Base-by-base conservation (phyloP, 2,797 vertebrate genomes). In the Craterocephalus amniculus region DNA sequence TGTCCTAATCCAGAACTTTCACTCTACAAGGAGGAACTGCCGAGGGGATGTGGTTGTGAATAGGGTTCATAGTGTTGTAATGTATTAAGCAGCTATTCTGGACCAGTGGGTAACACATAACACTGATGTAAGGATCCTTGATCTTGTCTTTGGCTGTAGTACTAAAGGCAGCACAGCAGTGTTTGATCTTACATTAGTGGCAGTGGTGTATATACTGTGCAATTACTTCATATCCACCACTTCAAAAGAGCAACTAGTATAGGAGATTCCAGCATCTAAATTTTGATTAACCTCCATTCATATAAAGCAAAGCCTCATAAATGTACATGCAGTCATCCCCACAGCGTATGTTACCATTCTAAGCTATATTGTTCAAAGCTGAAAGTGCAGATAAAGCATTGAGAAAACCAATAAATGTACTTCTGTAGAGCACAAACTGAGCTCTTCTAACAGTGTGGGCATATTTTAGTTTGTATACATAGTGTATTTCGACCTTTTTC, bases 381-480 rank as follows among this genome's bases (percentile, higher is more conserved):
- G 87, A 92, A 88, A 90, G 87, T 92, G 90, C 89, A 93, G 89
- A 91, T 83, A 80, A 93, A 92, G 89, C 92, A 90, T 92, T 80
- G 89, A 91, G 83, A 88, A 93, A 94, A 91, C 86, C 90, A 93
- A 93, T 89, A 92, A 87, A 92, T 88, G 88, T 93, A 92, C 90
- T 92, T 94, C 87, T 90, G 86, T 83, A 92, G 92, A 94, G 94
- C 93, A 93, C 93, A 95, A 94, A 80, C 70, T 87, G 84, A 92
- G 92, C 93, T 92, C 92, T 93, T 91, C 88, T 90, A 91, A 92
- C 88, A 87, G 94, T 95, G 95, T 96, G 95, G 96, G 95, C 94
- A 95, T 96, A 97, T 96, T 97, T 96, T 96, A 96, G 96, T 97
- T 97, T 98, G 93, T 97, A 97, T 96, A 97, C 96, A 97, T 97